Percentiles rank a stretch among this genome's conserved stretches.
These are phyloP conservation scores for Phodopus roborovskii DNA, from an alignment of 2,113 vertebrate species.

Conservation along the genomic window DNA sequence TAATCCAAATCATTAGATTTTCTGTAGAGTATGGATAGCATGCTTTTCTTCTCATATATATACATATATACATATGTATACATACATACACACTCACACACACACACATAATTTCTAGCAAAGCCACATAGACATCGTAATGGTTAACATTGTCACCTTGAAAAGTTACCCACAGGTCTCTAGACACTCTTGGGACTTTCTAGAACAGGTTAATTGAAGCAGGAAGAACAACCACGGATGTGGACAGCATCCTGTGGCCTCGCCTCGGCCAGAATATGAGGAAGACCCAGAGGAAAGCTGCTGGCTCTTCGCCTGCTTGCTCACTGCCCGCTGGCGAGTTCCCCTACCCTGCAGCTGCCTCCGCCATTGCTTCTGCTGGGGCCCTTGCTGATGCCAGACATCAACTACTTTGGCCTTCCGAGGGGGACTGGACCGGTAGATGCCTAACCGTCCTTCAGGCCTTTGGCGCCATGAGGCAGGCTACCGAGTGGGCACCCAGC, in stretches of 20 bases:
- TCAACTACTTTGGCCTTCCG: not conserved
- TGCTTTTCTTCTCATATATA: not conserved
- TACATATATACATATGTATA: not conserved
- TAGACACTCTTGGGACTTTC: too few species aligned
- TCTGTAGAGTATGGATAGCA: not conserved
- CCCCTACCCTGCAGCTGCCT: not conserved
- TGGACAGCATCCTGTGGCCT: not conserved
- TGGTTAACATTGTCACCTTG: not conserved
- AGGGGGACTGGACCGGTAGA: too few species aligned
- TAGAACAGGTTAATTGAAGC: not conserved
- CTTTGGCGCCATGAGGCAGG: not conserved
- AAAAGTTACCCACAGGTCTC: not conserved
- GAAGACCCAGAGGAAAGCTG: not conserved
- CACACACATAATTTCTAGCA: not conserved
- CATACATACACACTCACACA: too few species aligned
- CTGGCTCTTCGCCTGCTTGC: not conserved
- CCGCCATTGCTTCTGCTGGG: too few species aligned
- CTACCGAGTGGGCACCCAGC: not conserved
- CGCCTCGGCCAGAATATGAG: too few species aligned
- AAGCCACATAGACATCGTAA: not conserved
- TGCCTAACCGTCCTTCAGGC: not conserved
- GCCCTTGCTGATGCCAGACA: not conserved
- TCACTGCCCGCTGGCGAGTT: not conserved
- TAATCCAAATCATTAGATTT: not conserved
- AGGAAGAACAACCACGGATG: not conserved